Evolutionary conservation across 2,888 invertebrate genomes (phyloP), one percentile per base, ranked within the genome.

Genomic region (Exephanes ischioxanthus): DNA sequence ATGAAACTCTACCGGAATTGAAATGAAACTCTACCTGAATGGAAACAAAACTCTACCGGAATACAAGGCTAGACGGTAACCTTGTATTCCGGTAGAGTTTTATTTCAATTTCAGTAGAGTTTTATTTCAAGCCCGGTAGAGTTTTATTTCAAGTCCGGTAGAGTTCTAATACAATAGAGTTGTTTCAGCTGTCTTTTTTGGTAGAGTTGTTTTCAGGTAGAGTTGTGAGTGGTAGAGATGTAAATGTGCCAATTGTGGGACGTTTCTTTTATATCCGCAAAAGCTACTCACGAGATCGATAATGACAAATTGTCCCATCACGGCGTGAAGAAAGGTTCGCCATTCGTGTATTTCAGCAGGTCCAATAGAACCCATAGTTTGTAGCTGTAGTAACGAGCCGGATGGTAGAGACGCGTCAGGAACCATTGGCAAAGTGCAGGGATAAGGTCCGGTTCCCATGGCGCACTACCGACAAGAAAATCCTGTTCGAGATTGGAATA

Each of bases 401-500:
- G 58, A 26, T n/a, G n/a, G 48, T 45, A 16, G 14, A 33, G 30
- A 61, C 19, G 26, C 53, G 53, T 53, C 71, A 61, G n/a, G 16
- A 16, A 63, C 30, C 48, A 75, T 63, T 48, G 3, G 48, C 22
- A 19, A 45, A 73, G 30, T 63, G 63, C 7, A 33, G 33, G n/a
- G 9, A 63, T 30, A 22, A 45, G 22, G 58, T 48, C 19, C 11
- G 9, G 30, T 75, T 63, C 19, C 48, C 61, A 48, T 14, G n/a
- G 61, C 48, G 48, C 45, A 33, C 33, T 61, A 41, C 82, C 26
- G 68, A 70, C 45, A 68, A 76, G 76, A 55, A 76, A 70, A 82
- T 77, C 82, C 70, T 77, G 77, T 82, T 76, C 82, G 77, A 82
- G 70, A 82, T 82, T 70, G 82, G 77, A 82, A 82, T 70, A 61